Conservation (phyloP, 2,888 invertebrate genomes). For the Nemotelus nigrinus region DNA sequence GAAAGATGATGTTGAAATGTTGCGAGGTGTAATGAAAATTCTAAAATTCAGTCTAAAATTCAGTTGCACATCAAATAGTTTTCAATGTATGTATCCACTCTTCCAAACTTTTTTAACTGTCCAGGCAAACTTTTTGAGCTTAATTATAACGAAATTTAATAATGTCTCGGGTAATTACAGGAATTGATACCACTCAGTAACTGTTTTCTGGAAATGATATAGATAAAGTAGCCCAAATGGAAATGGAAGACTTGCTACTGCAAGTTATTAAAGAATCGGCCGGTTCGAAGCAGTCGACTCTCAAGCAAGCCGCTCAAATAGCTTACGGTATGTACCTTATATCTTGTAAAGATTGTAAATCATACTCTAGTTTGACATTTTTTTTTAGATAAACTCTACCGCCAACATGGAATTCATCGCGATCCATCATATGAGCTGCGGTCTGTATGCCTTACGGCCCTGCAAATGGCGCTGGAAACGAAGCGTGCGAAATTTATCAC, state of each 20-base stretch:
- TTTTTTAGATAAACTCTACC: constrained; percentile 77
- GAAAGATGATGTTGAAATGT: too few species aligned
- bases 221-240: constrained; percentile 25
- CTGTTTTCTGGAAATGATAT: neutral
- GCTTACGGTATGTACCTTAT: constrained; percentile 76
- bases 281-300: constrained; percentile 75
- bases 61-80: neutral
- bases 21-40: too few species aligned
- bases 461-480: constrained; percentile 88
- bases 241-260: constrained; percentile 88
- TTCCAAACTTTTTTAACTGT: neutral
- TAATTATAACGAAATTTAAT: too few species aligned
- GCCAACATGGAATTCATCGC: constrained; percentile 80
- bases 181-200: too few species aligned
- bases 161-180: too few species aligned
- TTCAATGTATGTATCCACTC: neutral
- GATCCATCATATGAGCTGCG: constrained; percentile 86
- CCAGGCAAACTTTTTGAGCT: too few species aligned
- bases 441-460: constrained; percentile 83
- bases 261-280: constrained; percentile 87
- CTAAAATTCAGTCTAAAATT: too few species aligned
- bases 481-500: constrained; percentile 86
- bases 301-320: constrained; percentile 86
- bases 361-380: neutral
- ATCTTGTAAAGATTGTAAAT: neutral